Conservation (phyloP, 2,888 invertebrate genomes). For the Cactoblastis cactorum region DNA sequence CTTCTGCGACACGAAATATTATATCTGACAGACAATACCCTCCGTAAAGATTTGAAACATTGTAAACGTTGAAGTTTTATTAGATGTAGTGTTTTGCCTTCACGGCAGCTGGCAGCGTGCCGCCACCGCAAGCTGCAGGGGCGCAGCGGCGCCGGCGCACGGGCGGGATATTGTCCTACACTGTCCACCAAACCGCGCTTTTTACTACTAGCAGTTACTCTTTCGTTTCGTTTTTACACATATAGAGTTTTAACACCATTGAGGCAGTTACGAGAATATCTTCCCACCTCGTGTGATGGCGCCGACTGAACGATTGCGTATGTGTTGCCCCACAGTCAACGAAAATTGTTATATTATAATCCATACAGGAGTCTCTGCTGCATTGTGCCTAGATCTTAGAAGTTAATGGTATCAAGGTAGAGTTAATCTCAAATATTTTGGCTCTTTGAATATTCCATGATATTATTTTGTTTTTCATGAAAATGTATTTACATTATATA, state of each 20-base stretch:
- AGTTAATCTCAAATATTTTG: slow-evolving; percentile 79
- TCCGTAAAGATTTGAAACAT: slow-evolving; percentile 66
- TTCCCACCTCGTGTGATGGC: slow-evolving; percentile 61
- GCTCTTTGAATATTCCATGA: slow-evolving; percentile 80
- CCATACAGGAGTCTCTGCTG: slow-evolving; percentile 80
- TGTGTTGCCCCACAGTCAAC: slow-evolving; percentile 74
- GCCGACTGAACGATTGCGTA: slow-evolving; percentile 55
- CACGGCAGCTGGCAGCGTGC: slow-evolving; percentile 61
- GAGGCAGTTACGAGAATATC: slow-evolving; percentile 50
- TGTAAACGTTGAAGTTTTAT: slow-evolving; percentile 67
- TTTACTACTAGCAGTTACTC: slow-evolving; percentile 16
- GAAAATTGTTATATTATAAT: slow-evolving; percentile 77
- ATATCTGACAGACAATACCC: slow-evolving; percentile 79
- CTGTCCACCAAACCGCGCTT: slow-evolving; percentile 31
- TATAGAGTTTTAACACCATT: slow-evolving; percentile 13
- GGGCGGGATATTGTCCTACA: slow-evolving; percentile 46
- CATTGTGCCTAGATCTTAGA: slow-evolving; percentile 81
- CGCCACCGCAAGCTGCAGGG: slow-evolving; percentile 56
- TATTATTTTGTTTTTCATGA: slow-evolving; percentile 78
- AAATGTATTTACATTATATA: slow-evolving; percentile 79
- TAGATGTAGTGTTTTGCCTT: slow-evolving; percentile 75
- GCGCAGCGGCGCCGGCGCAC: slow-evolving; percentile 54
- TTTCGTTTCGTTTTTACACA: not conserved
- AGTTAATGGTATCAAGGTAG: slow-evolving; percentile 79
- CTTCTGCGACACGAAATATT: slow-evolving; percentile 61